Evolutionary conservation across 2,888 invertebrate genomes (phyloP).

Genomic region (Phalangium opilio): DNA sequence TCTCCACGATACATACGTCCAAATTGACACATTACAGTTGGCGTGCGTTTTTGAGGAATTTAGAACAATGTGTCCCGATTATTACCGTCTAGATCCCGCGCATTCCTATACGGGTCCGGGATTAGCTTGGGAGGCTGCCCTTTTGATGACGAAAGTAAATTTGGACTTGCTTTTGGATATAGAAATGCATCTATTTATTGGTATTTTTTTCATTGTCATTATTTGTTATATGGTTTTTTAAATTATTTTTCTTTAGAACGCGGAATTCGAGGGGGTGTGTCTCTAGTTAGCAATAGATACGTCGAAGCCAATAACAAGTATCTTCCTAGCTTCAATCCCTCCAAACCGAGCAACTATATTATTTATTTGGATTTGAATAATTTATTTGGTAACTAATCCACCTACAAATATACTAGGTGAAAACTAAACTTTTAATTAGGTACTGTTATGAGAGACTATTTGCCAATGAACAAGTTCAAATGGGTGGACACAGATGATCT

Average conservation of each 20-base stretch:
- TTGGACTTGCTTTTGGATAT: conserved; percentile 23
- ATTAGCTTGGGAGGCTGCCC: conserved; percentile 25
- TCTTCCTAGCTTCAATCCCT: not conserved
- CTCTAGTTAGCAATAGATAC: not conserved
- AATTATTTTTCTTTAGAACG: conserved; percentile 18
- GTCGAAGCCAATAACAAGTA: conserved; percentile 3
- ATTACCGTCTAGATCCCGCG: conserved; percentile 21
- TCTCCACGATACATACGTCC: conserved; percentile 21
- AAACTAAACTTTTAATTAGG: no score
- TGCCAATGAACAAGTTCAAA: conserved; percentile 10
- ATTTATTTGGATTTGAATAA: conserved; percentile 16
- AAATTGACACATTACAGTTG: conserved; percentile 19
- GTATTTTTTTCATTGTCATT: no score
- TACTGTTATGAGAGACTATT: conserved; percentile 7
- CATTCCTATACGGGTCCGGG: conserved; percentile 20
- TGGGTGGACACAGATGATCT: conserved; percentile 2
- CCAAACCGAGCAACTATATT: not conserved
- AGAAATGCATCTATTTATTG: conserved; percentile 19
- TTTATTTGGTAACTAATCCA: conserved; percentile 11
- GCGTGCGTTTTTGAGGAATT: conserved; percentile 22
- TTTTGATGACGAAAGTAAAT: conserved; percentile 22
- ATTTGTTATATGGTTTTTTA: no score
- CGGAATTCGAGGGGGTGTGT: conserved; percentile 17
- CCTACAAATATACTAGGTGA: no score
- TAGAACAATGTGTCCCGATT: no score